Conservation (phyloP, 2,888 invertebrate species). For the Drosophila dives region DNA sequence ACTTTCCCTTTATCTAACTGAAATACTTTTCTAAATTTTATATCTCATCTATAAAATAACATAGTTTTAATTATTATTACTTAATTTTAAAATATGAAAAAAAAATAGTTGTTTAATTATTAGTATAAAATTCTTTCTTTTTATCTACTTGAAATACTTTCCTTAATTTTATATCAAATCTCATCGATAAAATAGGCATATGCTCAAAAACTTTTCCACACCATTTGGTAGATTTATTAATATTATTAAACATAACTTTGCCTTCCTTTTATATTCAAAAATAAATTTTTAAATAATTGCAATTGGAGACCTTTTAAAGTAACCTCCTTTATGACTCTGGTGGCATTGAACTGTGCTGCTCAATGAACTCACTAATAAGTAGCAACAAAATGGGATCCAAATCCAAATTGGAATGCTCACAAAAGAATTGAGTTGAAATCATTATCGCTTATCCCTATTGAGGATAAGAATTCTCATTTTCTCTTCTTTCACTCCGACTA, state of each 20-base stretch:
- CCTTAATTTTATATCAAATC: too few species aligned
- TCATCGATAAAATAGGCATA: neutral
- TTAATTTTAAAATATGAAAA: neutral
- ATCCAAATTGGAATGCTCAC: constrained; percentile 10
- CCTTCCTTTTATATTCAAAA: neutral
- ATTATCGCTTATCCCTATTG: constrained; percentile 16
- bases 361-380: neutral
- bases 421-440: constrained; percentile 15
- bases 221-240: neutral
- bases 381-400: constrained; percentile 6
- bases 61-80: neutral
- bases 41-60: too few species aligned
- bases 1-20: too few species aligned
- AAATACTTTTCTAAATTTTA: too few species aligned
- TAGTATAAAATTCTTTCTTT: too few species aligned
- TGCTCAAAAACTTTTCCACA: neutral
- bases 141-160: too few species aligned
- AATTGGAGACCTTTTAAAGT: neutral
- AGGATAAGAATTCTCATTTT: constrained; percentile 13
- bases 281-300: neutral
- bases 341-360: neutral
- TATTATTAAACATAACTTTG: neutral
- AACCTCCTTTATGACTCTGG: neutral
- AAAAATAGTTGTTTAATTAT: neutral
- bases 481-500: constrained; percentile 13